These are phyloP conservation scores for Candidula unifasciata DNA, from an alignment of 2,888 invertebrate species.

Conservation along the genomic window DNA sequence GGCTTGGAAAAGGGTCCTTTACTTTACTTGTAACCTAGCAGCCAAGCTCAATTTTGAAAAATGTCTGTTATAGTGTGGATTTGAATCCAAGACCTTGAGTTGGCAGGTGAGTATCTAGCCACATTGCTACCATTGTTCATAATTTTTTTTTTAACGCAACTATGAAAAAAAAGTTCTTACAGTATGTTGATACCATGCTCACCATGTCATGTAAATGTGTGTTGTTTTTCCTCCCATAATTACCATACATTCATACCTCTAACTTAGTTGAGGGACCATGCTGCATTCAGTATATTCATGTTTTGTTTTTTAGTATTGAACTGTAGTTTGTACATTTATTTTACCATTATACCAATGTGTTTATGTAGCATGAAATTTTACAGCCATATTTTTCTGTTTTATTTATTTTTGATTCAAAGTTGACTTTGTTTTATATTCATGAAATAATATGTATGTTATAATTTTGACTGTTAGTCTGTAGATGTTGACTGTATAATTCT, in stretches of 20 bases:
- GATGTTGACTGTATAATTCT: too few species aligned
- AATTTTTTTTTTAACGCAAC: too few species aligned
- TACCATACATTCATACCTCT: slow-evolving; percentile 26
- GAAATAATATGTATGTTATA: too few species aligned
- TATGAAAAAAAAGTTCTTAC: neutral
- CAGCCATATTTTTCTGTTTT: neutral
- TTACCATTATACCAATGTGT: slow-evolving; percentile 15
- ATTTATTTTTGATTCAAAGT: neutral
- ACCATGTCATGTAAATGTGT: neutral
- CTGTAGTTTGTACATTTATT: neutral
- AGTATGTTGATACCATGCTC: neutral
- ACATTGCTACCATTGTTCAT: too few species aligned
- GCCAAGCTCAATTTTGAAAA: too few species aligned
- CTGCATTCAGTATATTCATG: slow-evolving; percentile 1
- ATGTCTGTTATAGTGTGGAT: too few species aligned
- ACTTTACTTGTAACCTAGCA: too few species aligned
- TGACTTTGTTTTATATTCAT: neutral
- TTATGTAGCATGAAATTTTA: neutral
- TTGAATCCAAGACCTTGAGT: too few species aligned
- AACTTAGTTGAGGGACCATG: slow-evolving; percentile 25
- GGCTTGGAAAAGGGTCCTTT: too few species aligned
- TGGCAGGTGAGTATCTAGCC: too few species aligned
- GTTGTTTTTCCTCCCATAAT: slow-evolving; percentile 3
- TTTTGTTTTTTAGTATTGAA: neutral
- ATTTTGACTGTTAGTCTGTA: too few species aligned